phyloP scores from a whole-genome alignment of 2,888 invertebrate species.

The Lysandra bellargus region DNA sequence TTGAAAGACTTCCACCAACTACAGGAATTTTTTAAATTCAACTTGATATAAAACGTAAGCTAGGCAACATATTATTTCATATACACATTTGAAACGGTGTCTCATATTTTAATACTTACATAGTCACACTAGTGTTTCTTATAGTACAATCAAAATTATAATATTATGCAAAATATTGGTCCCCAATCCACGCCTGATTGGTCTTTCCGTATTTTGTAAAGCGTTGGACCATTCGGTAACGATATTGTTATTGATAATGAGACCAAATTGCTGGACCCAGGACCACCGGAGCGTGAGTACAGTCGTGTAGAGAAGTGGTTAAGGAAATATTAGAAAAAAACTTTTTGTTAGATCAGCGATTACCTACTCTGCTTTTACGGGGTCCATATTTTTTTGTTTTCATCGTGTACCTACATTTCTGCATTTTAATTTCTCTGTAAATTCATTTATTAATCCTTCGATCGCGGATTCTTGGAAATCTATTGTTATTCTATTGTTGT shows the following conservation, averaged over 20 bases:
- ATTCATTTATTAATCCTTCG: too few species aligned
- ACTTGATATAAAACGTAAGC: too few species aligned
- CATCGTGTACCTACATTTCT: too few species aligned
- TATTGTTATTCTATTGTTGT: too few species aligned
- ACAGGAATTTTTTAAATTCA: too few species aligned
- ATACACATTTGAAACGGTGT: too few species aligned
- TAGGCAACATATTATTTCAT: too few species aligned
- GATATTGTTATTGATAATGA: conserved; percentile 45
- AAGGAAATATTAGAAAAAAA: not conserved
- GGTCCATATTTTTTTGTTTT: not conserved
- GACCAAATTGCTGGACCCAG: conserved; percentile 52
- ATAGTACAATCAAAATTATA: not conserved
- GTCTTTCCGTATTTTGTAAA: conserved; percentile 2
- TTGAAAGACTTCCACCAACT: too few species aligned
- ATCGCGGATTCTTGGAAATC: too few species aligned
- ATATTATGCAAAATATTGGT: not conserved
- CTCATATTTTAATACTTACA: too few species aligned
- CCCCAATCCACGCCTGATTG: not conserved
- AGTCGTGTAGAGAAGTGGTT: conserved; percentile 40
- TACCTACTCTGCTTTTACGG: not conserved
- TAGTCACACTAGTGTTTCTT: not conserved
- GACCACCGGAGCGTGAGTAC: conserved; percentile 49
- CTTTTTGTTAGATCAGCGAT: not conserved
- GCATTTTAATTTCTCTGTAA: too few species aligned
- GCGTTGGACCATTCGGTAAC: not conserved